Percentiles rank a stretch among this genome's conserved stretches.
Conservation (phyloP, 2,888 invertebrate genomes). For the Rhimphoctona megacephalus region DNA sequence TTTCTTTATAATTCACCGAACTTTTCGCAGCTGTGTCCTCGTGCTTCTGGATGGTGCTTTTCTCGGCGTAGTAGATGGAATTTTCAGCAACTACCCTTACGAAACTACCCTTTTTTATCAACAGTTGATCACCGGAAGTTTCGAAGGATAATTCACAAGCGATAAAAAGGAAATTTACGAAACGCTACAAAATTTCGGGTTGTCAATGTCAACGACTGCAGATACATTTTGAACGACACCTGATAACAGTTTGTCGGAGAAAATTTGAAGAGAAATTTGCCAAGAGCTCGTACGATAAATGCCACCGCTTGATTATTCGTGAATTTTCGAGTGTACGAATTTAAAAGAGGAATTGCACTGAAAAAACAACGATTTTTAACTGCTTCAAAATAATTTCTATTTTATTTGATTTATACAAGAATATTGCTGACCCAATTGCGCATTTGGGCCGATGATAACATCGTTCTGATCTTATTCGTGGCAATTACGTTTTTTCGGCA, state of each 20-base stretch:
- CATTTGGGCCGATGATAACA: neutral
- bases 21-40: neutral
- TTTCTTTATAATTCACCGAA: conserved; percentile 3
- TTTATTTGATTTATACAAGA: conserved; percentile 71
- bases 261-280: too few species aligned
- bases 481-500: conserved; percentile 29
- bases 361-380: neutral
- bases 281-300: neutral
- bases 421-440: conserved; percentile 33
- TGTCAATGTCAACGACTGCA: conserved; percentile 17
- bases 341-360: neutral
- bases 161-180: conserved; percentile 7
- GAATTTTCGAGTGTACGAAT: neutral
- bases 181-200: neutral
- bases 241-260: neutral
- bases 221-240: neutral
- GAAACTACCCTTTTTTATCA: conserved; percentile 11
- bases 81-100: conserved; percentile 15
- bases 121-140: neutral
- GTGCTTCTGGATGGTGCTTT: neutral
- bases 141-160: neutral
- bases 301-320: neutral
- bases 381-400: conserved; percentile 59
- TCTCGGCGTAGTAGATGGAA: neutral
- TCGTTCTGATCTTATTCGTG: conserved; percentile 30